These are phyloP conservation scores for Cheilosia impressa DNA, from an alignment of 2,888 invertebrate genomes.

Conservation along the genomic window DNA sequence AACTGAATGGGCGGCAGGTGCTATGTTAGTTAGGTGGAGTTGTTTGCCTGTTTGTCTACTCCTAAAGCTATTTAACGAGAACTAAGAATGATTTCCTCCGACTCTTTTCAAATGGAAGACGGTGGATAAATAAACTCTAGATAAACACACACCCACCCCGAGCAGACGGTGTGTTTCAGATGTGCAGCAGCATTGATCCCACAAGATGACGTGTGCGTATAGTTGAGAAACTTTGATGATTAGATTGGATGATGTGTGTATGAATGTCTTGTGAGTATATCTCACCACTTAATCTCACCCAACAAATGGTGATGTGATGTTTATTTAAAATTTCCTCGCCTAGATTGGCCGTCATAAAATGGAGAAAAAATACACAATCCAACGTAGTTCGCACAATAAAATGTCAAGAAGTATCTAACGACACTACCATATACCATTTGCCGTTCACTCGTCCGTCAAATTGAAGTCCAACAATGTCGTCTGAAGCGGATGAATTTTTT, in stretches of 20 bases:
- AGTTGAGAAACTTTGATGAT: slow-evolving; percentile 31
- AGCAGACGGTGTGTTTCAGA: slow-evolving; percentile 8
- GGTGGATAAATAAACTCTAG: slow-evolving; percentile 45
- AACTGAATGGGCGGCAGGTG: slow-evolving; percentile 64
- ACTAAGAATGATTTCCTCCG: slow-evolving; percentile 50
- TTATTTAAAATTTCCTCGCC: slow-evolving; percentile 60
- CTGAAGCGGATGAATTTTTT: slow-evolving; percentile 13
- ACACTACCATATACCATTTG: slow-evolving; percentile 22
- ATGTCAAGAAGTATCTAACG: slow-evolving; percentile 47
- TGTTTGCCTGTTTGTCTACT: slow-evolving; percentile 58
- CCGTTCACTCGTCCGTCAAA: slow-evolving; percentile 60
- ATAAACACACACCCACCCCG: slow-evolving; percentile 49
- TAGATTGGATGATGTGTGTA: slow-evolving; percentile 48
- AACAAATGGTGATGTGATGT: slow-evolving; percentile 47
- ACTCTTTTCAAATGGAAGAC: slow-evolving; percentile 21
- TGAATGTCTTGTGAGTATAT: slow-evolving; percentile 17
- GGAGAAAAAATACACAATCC: no score
- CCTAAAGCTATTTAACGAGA: slow-evolving; percentile 67
- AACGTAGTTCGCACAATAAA: slow-evolving; percentile 51
- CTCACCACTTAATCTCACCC: slow-evolving; percentile 66
- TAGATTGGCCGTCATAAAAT: slow-evolving; percentile 39
- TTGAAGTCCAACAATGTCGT: slow-evolving; percentile 71
- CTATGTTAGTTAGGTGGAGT: slow-evolving; percentile 53
- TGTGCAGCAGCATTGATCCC: slow-evolving; percentile 41
- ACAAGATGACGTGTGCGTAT: slow-evolving; percentile 39